Base-by-base conservation (phyloP, 2,113 vertebrate genomes). In the Haplochromis burtoni region DNA sequence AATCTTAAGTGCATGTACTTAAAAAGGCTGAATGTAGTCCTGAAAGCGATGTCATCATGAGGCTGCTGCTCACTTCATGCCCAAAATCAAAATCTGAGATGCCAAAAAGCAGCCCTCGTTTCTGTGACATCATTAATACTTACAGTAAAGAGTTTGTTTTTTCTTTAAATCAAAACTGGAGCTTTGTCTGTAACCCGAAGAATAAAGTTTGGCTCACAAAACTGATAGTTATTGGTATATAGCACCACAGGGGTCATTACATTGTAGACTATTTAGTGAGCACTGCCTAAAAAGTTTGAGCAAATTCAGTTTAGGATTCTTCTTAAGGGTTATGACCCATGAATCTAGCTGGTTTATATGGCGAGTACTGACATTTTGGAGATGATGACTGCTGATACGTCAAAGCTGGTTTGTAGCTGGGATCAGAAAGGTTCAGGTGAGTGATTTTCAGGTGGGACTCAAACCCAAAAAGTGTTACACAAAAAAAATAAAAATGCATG, bases 391-490 rank as follows among this genome's bases (percentile, higher is more conserved):
- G 35, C 42, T 29, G n/a, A 51, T 49, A 33, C 1, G 2, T 33
- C 10, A 24, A 47, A 57, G 38, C 9, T 35, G 47, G 35, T 66
- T 82, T 80, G 29, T 12, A 6, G 19, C 10, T 38, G 16, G 3
- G 33, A 66, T 76, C 68, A 63, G 12, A 51, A 16, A 83, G 79
- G 83, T 86, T 92, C 89, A 92, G 88, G 80, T 73, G 1, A 87
- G 89, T 71, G 85, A 91, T 73, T 85, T 40, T 89, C 14, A 11
- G 3, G 8, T 85, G 82, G 1, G 13, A 45, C 12, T 66, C 17
- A 35, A 57, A 13, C 42, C 29, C 51, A 38, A 42, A 54, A 26
- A 45, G 14, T 68, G 16, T 35, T 29, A 82, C 12, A 82, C 6
- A 80, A 61, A 80, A 16, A 71, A 17, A 78, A 82, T 71, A 51